Percentiles rank a stretch among this genome's conserved stretches.
phyloP scores from a whole-genome alignment of 2,113 vertebrate species.

The Hydrolagus affinis region DNA sequence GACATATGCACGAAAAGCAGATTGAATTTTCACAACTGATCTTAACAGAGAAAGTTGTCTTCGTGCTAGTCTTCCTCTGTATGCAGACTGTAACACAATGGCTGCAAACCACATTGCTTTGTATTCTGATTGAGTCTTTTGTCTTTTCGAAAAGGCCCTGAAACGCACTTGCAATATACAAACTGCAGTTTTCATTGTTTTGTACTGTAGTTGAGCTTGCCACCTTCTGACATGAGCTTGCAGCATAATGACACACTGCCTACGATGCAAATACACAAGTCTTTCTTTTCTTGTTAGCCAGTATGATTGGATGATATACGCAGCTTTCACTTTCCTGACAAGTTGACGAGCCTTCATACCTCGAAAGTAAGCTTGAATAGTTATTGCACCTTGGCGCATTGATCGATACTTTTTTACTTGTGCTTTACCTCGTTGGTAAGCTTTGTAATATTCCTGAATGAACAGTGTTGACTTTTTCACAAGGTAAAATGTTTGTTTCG shows the following conservation, averaged over 20 bases:
- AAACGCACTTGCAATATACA: constrained; percentile 47
- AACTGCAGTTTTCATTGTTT: constrained; percentile 43
- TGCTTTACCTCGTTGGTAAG: constrained; percentile 38
- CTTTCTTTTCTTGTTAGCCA: constrained; percentile 52
- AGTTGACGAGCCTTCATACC: constrained; percentile 41
- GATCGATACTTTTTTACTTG: constrained; percentile 44
- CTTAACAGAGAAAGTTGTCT: constrained; percentile 32
- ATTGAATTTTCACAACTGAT: constrained; percentile 52
- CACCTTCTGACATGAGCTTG: constrained; percentile 52
- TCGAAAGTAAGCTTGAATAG: constrained; percentile 52
- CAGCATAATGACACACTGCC: constrained; percentile 39
- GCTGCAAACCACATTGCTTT: constrained; percentile 40
- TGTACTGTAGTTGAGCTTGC: constrained; percentile 49
- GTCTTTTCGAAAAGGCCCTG: constrained; percentile 33
- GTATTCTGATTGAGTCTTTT: constrained; percentile 42
- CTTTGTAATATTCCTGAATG: constrained; percentile 51
- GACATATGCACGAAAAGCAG: constrained; percentile 47
- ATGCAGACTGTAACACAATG: constrained; percentile 54
- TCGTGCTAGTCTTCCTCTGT: constrained; percentile 45
- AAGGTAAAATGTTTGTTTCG: constrained; percentile 39
- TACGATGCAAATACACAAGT: constrained; percentile 42
- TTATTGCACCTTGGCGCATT: constrained; percentile 41
- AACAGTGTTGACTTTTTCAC: constrained; percentile 39
- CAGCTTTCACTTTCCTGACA: constrained; percentile 41
- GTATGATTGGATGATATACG: constrained; percentile 42